Base-by-base conservation (phyloP, 2,113 vertebrate genomes). In the Ceyx margarethae region DNA sequence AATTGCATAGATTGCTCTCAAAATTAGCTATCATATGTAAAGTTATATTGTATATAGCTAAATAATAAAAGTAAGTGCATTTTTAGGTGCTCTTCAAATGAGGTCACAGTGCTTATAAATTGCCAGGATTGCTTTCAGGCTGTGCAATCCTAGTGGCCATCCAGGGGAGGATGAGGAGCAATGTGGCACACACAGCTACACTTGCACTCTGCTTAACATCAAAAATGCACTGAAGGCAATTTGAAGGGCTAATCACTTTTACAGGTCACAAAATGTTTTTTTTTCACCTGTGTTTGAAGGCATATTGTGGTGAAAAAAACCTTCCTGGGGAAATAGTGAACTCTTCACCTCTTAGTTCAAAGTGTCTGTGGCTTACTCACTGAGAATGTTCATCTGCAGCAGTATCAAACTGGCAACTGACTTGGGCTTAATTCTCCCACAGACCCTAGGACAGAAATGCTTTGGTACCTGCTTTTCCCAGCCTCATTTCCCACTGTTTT, bases 21-120 rank as follows among this genome's bases (percentile, higher is more conserved):
- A 69, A 89, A 93, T 87, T 86, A 89, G 42, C 78, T 77, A 77
- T 84, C 78, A 43, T 50, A 22, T 46, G n/a, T 65, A 61, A 37
- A 73, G 50, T 62, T 77, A 6, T 1, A 18, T 45, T 65, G 7
- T 50, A 61, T 87, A 77, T 25, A 37, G 56, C 81, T 69, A 48
- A 94, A 84, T 43, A 89, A 53, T 87, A 93, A 93, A 84, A 87
- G 53, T 31, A 71, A 85, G 73, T 35, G 50, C 35, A 35, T 74
- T 87, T 83, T 94, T 73, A 87, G 54, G 42, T 73, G 65, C 37
- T 81, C 15, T 89, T 57, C 65, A 84, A 78, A 51, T 53, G 37
- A 84, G 81, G 81, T 57, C 78, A 69, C 21, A 6, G 53, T 28
- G 65, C 50, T 89, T 46, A 85, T 60, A 40, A 56, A 88, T 65